A percentile compares a stretch with the other conserved stretches of the same genome.
phyloP scores from a whole-genome alignment of 2,797 vertebrate species.

The Botia kubotai region DNA sequence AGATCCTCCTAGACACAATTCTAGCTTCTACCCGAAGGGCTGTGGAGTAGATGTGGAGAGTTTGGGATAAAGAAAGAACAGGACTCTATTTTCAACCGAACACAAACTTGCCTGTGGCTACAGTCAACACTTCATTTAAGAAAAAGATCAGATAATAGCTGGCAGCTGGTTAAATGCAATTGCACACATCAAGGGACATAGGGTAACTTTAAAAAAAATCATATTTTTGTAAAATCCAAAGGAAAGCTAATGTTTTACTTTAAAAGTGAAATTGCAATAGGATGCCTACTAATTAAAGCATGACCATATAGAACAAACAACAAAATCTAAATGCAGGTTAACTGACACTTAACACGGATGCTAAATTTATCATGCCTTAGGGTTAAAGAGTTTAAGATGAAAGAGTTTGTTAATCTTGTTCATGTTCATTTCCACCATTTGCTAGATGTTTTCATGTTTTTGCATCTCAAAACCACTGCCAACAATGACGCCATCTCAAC shows the following conservation, averaged over 20 bases:
- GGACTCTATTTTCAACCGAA: slow-evolving; percentile 56
- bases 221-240: slow-evolving; percentile 44
- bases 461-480: no score
- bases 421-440: no score
- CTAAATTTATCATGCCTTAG: no score
- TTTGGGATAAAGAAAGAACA: slow-evolving; percentile 37
- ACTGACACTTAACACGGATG: no score
- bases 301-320: no score
- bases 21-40: slow-evolving; percentile 55
- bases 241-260: slow-evolving; percentile 47
- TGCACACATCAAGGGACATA: slow-evolving; percentile 68
- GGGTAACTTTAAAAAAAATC: slow-evolving; percentile 60
- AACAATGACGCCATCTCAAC: no score
- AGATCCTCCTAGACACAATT: slow-evolving; percentile 52
- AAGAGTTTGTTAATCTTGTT: no score
- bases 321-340: no score
- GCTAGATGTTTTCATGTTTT: no score
- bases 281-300: neutral
- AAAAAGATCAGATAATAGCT: slow-evolving; percentile 69
- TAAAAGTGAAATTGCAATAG: neutral
- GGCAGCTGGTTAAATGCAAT: slow-evolving; percentile 72
- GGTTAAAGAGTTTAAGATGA: no score
- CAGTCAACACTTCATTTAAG: slow-evolving; percentile 62
- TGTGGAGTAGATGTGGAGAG: slow-evolving; percentile 42
- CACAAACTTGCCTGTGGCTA: slow-evolving; percentile 66